Conservation (phyloP, 2,113 vertebrate species). For the Macaca mulatta region DNA sequence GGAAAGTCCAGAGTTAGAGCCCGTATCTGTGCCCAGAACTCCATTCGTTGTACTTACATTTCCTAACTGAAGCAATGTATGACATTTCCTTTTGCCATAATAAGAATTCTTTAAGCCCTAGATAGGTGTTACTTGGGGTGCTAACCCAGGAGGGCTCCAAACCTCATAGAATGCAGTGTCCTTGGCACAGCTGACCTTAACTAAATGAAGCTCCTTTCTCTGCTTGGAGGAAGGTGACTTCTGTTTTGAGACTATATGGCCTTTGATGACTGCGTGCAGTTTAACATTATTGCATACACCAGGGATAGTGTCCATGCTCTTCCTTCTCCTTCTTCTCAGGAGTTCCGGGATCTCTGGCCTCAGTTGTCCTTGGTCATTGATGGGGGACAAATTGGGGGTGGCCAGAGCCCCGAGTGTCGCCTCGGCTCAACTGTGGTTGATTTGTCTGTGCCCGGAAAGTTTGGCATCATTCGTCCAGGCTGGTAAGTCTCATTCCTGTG, state of each 20-base stretch:
- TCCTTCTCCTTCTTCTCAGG: slow-evolving; percentile 81
- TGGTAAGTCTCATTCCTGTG: slow-evolving; percentile 87
- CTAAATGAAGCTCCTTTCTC: neutral
- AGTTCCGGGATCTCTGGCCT: slow-evolving; percentile 96
- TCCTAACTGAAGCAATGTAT: neutral
- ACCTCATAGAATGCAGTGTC: neutral
- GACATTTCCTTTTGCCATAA: neutral
- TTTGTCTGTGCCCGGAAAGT: slow-evolving; percentile 90
- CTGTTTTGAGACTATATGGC: neutral
- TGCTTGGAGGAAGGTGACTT: neutral
- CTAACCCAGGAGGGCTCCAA: neutral
- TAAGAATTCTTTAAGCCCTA: neutral
- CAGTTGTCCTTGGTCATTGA: slow-evolving; percentile 92
- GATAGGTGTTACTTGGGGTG: neutral
- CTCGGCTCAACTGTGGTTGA: slow-evolving; percentile 96
- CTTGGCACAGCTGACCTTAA: neutral
- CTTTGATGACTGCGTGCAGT: neutral
- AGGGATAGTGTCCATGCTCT: neutral
- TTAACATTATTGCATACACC: neutral
- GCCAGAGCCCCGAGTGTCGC: slow-evolving; percentile 87
- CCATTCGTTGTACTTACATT: neutral
- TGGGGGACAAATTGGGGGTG: slow-evolving; percentile 90
- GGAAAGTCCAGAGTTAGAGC: neutral
- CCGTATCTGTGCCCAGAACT: neutral
- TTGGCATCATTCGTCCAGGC: slow-evolving; percentile 92